phyloP scores from a whole-genome alignment of 1,140 invertebrate genomes.

The Chymomyza costata region DNA sequence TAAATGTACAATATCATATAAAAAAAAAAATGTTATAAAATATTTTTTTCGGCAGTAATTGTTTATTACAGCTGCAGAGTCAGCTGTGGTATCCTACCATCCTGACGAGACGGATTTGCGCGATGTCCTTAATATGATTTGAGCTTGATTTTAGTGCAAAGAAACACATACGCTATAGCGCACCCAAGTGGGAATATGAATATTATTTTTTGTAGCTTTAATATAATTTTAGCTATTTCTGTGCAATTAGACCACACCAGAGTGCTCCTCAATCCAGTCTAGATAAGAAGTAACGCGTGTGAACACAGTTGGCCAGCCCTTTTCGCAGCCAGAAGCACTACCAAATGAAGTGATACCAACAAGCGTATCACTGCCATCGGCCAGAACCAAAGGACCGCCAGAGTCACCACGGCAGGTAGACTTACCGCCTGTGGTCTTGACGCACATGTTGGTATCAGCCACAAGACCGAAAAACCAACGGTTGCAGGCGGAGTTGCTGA shows the following conservation, averaged over 20 bases:
- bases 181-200: not conserved
- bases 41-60: too few species aligned
- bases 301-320: conserved; percentile 69
- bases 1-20: too few species aligned
- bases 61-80: too few species aligned
- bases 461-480: conserved; percentile 31
- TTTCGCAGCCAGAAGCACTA: conserved; percentile 74
- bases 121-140: not conserved
- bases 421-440: conserved; percentile 39
- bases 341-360: conserved; percentile 77
- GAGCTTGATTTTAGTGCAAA: not conserved
- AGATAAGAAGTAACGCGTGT: conserved; percentile 63
- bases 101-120: not conserved
- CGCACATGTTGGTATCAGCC: conserved; percentile 50
- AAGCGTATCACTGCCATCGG: conserved; percentile 26
- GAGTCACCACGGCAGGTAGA: conserved; percentile 62
- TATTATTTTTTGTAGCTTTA: conserved; percentile 3
- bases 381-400: conserved; percentile 49
- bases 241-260: conserved; percentile 34
- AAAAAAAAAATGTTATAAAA: too few species aligned
- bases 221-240: too few species aligned
- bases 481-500: conserved; percentile 34
- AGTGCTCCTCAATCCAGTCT: conserved; percentile 54
- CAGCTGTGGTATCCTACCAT: too few species aligned
- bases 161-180: not conserved